phyloP scores from a whole-genome alignment of 2,888 invertebrate species.

The Nasonia oneida region DNA sequence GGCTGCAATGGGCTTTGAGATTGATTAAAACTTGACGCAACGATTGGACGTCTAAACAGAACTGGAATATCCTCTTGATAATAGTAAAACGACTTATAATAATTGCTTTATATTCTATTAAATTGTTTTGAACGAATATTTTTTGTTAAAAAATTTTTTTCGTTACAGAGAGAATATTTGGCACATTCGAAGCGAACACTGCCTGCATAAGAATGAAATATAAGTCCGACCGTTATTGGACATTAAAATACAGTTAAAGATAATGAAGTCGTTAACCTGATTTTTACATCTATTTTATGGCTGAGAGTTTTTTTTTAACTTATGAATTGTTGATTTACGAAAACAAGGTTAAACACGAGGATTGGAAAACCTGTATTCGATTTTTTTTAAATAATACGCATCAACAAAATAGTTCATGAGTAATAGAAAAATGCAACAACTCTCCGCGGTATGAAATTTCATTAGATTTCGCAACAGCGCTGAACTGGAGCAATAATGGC shows the following conservation, averaged over 20 bases:
- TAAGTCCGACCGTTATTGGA: slow-evolving; percentile 19
- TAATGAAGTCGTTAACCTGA: slow-evolving; percentile 54
- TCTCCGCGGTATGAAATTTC: background rate
- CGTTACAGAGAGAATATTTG: background rate
- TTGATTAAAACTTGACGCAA: background rate
- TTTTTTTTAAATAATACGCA: slow-evolving; percentile 7
- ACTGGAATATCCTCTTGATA: background rate
- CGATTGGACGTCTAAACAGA: background rate
- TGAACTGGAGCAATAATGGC: background rate
- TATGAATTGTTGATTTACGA: slow-evolving; percentile 57
- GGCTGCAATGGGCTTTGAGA: background rate
- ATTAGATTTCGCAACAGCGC: background rate
- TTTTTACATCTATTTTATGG: slow-evolving; percentile 50
- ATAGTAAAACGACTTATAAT: background rate
- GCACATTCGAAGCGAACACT: background rate
- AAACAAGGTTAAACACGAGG: slow-evolving; percentile 54
- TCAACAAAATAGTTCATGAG: slow-evolving; percentile 24
- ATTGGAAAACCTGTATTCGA: slow-evolving; percentile 37
- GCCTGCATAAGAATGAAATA: slow-evolving; percentile 1
- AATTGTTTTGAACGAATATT: background rate
- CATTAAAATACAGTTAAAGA: slow-evolving; percentile 50
- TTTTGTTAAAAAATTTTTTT: background rate
- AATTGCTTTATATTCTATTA: background rate
- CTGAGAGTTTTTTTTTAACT: slow-evolving; percentile 32
- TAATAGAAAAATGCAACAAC: slow-evolving; percentile 14